Conservation (phyloP, 1,140 invertebrate genomes). For the Papilio polyxenes region DNA sequence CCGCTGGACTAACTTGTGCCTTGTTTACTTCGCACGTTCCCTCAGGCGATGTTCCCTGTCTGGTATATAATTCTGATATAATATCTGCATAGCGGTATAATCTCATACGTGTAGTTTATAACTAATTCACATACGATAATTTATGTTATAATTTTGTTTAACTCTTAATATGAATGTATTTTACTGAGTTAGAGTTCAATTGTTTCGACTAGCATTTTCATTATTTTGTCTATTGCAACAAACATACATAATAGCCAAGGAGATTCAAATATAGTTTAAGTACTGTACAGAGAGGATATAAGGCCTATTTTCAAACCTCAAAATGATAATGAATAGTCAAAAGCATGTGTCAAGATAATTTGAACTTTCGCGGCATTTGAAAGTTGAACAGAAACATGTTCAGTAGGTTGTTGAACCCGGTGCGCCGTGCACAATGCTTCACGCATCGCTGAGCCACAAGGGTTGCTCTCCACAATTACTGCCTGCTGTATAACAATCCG, state of each 20-base stretch:
- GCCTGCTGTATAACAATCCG: not conserved
- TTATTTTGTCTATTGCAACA: not conserved
- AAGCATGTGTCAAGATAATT: no score
- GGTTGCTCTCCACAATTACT: not conserved
- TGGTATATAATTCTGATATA: constrained; percentile 15
- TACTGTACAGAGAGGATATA: no score
- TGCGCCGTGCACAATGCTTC: not conserved
- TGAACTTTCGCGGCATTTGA: not conserved
- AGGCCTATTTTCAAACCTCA: no score
- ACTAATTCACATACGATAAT: not conserved
- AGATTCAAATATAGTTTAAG: no score
- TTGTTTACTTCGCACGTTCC: constrained; percentile 6
- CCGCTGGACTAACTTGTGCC: not conserved
- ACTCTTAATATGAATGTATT: not conserved
- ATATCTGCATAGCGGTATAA: not conserved
- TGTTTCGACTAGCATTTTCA: no score
- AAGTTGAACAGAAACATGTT: not conserved
- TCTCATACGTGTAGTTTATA: not conserved
- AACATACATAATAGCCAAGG: not conserved
- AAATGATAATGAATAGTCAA: no score
- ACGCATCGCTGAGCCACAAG: constrained; percentile 1
- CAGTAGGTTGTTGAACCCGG: not conserved
- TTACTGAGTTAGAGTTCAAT: no score
- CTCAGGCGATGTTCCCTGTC: not conserved
- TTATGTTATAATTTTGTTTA: not conserved